Base-by-base conservation (phyloP, 2,888 invertebrate genomes). In the Acanthococcus lagerstroemiae region DNA sequence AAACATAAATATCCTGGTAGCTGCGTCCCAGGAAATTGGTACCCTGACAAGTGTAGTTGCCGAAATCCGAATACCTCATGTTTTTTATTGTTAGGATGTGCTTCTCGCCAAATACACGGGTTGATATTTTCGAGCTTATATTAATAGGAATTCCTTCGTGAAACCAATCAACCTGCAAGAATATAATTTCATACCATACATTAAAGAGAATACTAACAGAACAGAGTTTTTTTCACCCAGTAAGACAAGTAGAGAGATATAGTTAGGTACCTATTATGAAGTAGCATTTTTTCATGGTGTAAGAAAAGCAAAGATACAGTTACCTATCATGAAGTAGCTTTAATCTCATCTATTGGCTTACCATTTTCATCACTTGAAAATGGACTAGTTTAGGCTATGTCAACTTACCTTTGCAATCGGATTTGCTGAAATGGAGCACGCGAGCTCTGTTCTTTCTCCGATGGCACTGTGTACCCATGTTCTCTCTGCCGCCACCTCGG, bases 31-130 rank as follows among this genome's bases (percentile, higher is more conserved):
- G 30, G 17, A 66, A 66, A 50, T 66, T 66, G 0, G 56, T 57
- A 2, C 46, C 66, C 50, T 57, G 66, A 27, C 66, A 66, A n/a
- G 66, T 46, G 24, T 66, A 66, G 22, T 48, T 56, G 17, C 56
- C 56, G 50, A 66, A 66, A 66, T 66, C 66, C 9, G 22, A 26
- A 22, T 46, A 48, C 21, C 48, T 30, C 50, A 57, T 30, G 22
- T 37, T 26, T 24, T 30, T 57, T 24, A 66, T 66, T 19, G 17
- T 50, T 22, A 66, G 57, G 19, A 48, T 26, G 21, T 66, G 50
- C 19, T 56, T 56, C 12, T 66, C 56, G 9, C 48, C 48, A 19
- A 17, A n/a, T 9, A 66, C 19, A 17, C 66, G 46, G n/a, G 26
- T 55, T 1, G 22, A 57, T 27, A 48, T 27, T 48, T 57, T 66